These are phyloP conservation scores for Hymenopus coronatus DNA, from an alignment of 2,888 invertebrate species.

Conservation along the genomic window DNA sequence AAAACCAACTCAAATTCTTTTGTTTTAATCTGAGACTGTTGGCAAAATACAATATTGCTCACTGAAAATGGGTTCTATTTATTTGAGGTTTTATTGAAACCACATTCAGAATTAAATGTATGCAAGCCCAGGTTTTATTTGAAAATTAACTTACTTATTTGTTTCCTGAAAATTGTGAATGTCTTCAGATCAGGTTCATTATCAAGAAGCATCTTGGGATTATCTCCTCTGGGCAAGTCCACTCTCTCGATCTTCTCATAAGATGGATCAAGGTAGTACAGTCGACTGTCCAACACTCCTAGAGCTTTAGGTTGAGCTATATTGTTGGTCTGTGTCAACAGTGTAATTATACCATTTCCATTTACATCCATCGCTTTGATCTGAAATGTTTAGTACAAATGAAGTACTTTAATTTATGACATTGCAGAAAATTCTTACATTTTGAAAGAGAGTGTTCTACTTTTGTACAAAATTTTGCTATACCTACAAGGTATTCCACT, in stretches of 20 bases:
- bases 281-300: constrained; percentile 73
- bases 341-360: constrained; percentile 65
- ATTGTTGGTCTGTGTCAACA: constrained; percentile 66
- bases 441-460: no score
- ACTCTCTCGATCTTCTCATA: constrained; percentile 88
- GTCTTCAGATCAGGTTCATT: constrained; percentile 87
- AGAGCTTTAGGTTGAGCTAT: constrained; percentile 78
- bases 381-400: constrained; percentile 31
- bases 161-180: constrained; percentile 83
- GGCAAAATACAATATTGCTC: background rate
- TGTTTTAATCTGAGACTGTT: background rate
- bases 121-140: background rate
- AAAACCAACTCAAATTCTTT: no score
- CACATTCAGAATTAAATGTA: constrained; percentile 8
- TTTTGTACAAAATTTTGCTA: no score
- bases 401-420: no score
- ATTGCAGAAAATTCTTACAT: no score
- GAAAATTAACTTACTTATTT: constrained; percentile 51
- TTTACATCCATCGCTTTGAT: constrained; percentile 64
- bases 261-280: constrained; percentile 84
- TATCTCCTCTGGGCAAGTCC: constrained; percentile 75
- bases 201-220: constrained; percentile 70
- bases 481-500: no score
- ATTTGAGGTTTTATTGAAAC: background rate
- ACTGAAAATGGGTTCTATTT: no score